These are phyloP conservation scores for Leptothorax acervorum DNA, from an alignment of 2,888 invertebrate genomes.

Conservation along the genomic window DNA sequence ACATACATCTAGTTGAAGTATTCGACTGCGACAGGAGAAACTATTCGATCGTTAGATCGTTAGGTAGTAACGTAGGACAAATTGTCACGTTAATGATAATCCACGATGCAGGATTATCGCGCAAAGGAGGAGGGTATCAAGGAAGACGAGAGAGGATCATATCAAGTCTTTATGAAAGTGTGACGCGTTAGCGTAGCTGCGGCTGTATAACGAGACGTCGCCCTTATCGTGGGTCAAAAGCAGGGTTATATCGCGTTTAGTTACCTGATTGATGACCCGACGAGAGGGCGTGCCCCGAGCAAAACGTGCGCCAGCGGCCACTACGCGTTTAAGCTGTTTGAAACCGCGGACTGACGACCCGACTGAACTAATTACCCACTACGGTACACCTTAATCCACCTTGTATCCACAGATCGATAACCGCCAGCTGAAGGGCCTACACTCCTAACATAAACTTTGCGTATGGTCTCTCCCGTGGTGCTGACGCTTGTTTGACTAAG, in stretches of 20 bases:
- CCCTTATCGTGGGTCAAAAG: conserved; percentile 33
- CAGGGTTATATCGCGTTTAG: conserved; percentile 61
- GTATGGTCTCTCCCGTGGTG: background rate
- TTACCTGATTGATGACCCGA: conserved; percentile 62
- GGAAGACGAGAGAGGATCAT: conserved; percentile 36
- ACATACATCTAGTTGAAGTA: conserved; percentile 27
- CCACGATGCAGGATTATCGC: conserved; percentile 7
- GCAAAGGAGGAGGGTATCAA: background rate
- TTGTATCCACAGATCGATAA: conserved; percentile 60
- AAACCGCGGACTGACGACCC: conserved; percentile 61
- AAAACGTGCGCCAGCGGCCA: conserved; percentile 61
- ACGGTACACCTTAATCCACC: conserved; percentile 62
- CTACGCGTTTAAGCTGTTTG: conserved; percentile 59
- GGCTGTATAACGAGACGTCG: conserved; percentile 38
- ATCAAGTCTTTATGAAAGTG: conserved; percentile 6
- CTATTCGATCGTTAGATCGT: conserved; percentile 5
- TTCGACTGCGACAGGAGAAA: conserved; percentile 36
- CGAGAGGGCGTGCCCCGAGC: conserved; percentile 52
- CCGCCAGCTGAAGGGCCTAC: conserved; percentile 42
- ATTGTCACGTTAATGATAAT: conserved; percentile 32
- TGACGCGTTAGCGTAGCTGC: background rate
- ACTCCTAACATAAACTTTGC: conserved; percentile 41
- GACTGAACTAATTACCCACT: conserved; percentile 67
- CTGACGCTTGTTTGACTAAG: conserved; percentile 11
- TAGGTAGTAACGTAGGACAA: background rate